Evolutionary conservation across 2,888 invertebrate genomes (phyloP), one percentile per base, ranked within the genome.

Genomic region (Andricus quercusramuli): DNA sequence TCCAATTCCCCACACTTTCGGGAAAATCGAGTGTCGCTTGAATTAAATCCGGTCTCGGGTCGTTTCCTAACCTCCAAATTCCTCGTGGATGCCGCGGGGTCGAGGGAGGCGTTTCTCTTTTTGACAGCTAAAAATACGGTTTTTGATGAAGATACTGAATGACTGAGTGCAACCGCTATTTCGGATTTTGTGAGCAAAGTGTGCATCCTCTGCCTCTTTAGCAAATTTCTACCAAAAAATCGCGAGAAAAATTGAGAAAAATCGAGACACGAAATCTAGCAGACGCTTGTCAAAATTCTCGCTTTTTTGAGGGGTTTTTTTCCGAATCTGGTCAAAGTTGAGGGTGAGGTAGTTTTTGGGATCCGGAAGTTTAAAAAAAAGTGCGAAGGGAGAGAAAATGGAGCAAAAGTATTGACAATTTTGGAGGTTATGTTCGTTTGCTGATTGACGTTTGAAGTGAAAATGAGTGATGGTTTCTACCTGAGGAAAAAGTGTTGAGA

Each of bases 41-140:
- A n/a, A 5, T 13, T n/a, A 41, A 67, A 41, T 67, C 13, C 67
- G n/a, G 67, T 22, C 22, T n/a, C 37, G 9, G 17, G 20, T 37
- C 5, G 8, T 13, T 17, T 22, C 56, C n/a, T 74, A 74, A 74
- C 74, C 74, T 74, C 15, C 37, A 56, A 74, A 56, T 74, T 74
- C 74, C 74, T 74, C 74, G 56, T 74, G 56, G n/a, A n/a, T n/a
- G 32, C 13, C 32, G 74, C 51, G 74, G 56, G 29, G 74, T 2
- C 56, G 4, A 20, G 56, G 51, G 20, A 15, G 29, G 59, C 59
- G 11, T 59, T 59, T 11, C 59, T 47, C 1, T 22, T 67, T 41
- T 67, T 67, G 67, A 67, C 67, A 67, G 67, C 67, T 67, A 44
- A 67, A 67, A 67, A 67, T 67, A 67, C 67, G 41, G 37, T 41